phyloP scores from a whole-genome alignment of 1,140 invertebrate genomes.

The Micrasema minimum region DNA sequence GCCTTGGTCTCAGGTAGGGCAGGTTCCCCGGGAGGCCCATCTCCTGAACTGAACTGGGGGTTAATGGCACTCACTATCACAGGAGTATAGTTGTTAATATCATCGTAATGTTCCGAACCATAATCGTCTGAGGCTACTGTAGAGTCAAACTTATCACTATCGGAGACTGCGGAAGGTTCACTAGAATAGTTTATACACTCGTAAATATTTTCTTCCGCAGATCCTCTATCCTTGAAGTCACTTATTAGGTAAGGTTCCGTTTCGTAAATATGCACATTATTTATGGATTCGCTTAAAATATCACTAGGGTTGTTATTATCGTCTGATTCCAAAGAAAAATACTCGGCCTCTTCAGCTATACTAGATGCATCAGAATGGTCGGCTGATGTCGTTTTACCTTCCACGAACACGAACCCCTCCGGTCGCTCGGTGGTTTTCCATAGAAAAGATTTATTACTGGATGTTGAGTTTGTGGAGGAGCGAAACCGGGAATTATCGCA shows the following conservation, averaged over 20 bases:
- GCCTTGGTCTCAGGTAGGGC: conserved; percentile 61
- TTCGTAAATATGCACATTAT: conserved; percentile 11
- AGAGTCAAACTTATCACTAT: conserved; percentile 60
- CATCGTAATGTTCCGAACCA: conserved; percentile 63
- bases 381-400: conserved; percentile 8
- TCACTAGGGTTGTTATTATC: conserved; percentile 22
- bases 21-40: conserved; percentile 56
- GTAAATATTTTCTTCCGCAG: conserved; percentile 61
- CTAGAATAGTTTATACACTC: conserved; percentile 65
- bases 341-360: background rate
- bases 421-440: background rate
- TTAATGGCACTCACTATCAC: conserved; percentile 65
- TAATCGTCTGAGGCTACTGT: conserved; percentile 65
- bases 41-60: conserved; percentile 63
- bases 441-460: background rate
- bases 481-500: background rate
- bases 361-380: conserved; percentile 13
- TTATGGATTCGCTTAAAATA: background rate
- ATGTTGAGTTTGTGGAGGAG: background rate
- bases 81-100: conserved; percentile 60
- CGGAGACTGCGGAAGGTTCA: conserved; percentile 63
- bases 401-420: background rate
- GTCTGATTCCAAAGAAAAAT: conserved; percentile 7
- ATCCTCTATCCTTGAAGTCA: conserved; percentile 49
- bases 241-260: conserved; percentile 44